phyloP scores from a whole-genome alignment of 2,797 vertebrate species.

The Capromys pilorides region DNA sequence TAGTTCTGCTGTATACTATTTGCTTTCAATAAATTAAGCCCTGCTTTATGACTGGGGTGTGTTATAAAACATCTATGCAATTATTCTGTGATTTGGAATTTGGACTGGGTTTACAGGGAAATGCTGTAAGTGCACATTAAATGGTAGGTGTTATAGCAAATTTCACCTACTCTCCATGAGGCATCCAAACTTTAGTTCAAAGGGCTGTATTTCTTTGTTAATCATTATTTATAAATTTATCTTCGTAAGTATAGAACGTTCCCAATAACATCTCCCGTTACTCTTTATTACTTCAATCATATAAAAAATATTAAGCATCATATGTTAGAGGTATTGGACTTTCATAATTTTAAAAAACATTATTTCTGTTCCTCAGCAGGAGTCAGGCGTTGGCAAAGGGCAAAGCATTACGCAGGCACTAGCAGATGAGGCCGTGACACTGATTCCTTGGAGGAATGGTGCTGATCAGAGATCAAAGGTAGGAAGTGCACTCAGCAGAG shows the following conservation, averaged over 20 bases:
- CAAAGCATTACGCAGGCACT: background rate
- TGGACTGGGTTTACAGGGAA: background rate
- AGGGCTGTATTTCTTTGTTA: background rate
- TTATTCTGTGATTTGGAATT: background rate
- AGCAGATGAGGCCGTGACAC: background rate
- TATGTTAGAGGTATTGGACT: background rate
- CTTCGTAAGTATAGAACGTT: background rate
- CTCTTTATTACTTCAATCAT: background rate
- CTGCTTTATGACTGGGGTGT: background rate
- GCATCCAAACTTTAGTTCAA: background rate
- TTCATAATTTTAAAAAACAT: slow-evolving; percentile 3
- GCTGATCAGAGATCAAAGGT: background rate
- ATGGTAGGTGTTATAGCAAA: background rate
- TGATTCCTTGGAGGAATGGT: background rate
- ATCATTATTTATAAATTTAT: slow-evolving; percentile 37
- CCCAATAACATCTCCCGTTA: background rate
- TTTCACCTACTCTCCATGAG: background rate
- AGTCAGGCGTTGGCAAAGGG: background rate
- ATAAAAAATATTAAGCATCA: background rate
- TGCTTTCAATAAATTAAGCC: background rate
- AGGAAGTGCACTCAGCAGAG: background rate
- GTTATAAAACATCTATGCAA: background rate
- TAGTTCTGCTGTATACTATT: slow-evolving; percentile 16
- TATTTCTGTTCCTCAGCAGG: background rate
- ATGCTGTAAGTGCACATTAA: background rate